phyloP scores from a whole-genome alignment of 2,888 invertebrate species.

The Meiosimyza platycephala region DNA sequence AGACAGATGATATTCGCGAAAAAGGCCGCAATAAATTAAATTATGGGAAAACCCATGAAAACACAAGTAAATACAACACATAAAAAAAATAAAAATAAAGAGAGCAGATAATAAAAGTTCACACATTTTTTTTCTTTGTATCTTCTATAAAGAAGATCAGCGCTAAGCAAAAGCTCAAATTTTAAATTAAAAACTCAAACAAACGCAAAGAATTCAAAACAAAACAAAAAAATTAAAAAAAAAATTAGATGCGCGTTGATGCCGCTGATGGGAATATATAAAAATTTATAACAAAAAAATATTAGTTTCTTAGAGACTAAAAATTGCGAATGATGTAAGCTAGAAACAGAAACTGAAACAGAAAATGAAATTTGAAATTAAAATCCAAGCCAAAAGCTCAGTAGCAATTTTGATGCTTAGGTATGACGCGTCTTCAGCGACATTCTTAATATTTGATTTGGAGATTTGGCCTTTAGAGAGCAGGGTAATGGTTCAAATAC shows the following conservation, averaged over 20 bases:
- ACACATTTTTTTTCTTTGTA: too few relatives aligned
- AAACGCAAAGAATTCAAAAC: background rate
- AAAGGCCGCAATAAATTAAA: conserved; percentile 1
- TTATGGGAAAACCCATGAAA: too few relatives aligned
- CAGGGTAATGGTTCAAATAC: too few relatives aligned
- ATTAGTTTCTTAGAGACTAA: background rate
- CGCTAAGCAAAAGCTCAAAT: background rate
- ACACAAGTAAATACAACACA: too few relatives aligned
- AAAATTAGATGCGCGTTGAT: too few relatives aligned
- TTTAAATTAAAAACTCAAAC: background rate
- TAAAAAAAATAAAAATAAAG: too few relatives aligned
- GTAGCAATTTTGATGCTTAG: background rate
- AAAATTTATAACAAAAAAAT: background rate
- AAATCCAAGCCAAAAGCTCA: background rate
- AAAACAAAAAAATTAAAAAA: too few relatives aligned
- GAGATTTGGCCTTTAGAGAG: too few relatives aligned
- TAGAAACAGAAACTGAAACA: too few relatives aligned
- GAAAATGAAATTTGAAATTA: background rate
- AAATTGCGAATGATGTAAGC: conserved; percentile 31
- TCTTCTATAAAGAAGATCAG: background rate
- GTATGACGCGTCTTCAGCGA: background rate
- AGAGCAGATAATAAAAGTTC: too few relatives aligned
- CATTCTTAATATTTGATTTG: background rate
- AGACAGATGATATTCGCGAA: background rate
- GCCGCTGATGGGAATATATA: background rate